Evolutionary conservation across 2,888 invertebrate genomes (phyloP).

Genomic region (Argyresthia albistria): DNA sequence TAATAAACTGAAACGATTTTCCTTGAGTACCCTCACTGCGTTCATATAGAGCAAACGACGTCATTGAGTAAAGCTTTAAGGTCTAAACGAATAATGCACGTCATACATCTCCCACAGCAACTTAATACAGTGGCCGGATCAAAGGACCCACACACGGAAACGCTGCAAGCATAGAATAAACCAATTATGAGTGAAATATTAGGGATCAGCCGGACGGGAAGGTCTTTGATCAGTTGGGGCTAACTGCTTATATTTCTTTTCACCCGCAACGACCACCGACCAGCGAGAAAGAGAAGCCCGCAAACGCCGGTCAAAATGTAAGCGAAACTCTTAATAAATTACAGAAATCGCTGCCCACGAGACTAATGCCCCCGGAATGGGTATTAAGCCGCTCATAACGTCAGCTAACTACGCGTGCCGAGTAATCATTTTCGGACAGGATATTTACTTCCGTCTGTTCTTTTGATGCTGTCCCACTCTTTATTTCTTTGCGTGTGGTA

Average conservation of each 20-base stretch:
- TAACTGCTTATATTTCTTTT: slow-evolving; percentile 57
- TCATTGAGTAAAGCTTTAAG: slow-evolving; percentile 48
- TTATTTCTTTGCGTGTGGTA: slow-evolving; percentile 15
- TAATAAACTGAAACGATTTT: slow-evolving; percentile 20
- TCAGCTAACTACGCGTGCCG: slow-evolving; percentile 56
- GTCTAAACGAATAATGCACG: slow-evolving; percentile 54
- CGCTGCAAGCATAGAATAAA: slow-evolving; percentile 67
- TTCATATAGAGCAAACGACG: slow-evolving; percentile 35
- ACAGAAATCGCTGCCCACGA: slow-evolving; percentile 60
- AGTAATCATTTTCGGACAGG: slow-evolving; percentile 68
- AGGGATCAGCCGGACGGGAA: slow-evolving; percentile 60
- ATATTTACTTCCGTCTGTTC: slow-evolving; percentile 63
- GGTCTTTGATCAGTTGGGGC: slow-evolving; percentile 60
- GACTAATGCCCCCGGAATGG: slow-evolving; percentile 66
- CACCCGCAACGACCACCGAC: slow-evolving; percentile 18
- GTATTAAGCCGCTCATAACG: slow-evolving; percentile 63
- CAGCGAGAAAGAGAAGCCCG: slow-evolving; percentile 52
- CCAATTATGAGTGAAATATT: slow-evolving; percentile 73
- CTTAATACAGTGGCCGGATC: slow-evolving; percentile 67
- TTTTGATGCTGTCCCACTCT: slow-evolving; percentile 24
- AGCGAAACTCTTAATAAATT: slow-evolving; percentile 67
- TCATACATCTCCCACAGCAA: slow-evolving; percentile 60
- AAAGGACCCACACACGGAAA: slow-evolving; percentile 64
- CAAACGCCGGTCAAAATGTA: slow-evolving; percentile 40
- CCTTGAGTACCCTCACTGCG: slow-evolving; percentile 22